These are phyloP conservation scores for Zootermopsis nevadensis DNA, from an alignment of 2,888 invertebrate genomes.

Conservation along the genomic window DNA sequence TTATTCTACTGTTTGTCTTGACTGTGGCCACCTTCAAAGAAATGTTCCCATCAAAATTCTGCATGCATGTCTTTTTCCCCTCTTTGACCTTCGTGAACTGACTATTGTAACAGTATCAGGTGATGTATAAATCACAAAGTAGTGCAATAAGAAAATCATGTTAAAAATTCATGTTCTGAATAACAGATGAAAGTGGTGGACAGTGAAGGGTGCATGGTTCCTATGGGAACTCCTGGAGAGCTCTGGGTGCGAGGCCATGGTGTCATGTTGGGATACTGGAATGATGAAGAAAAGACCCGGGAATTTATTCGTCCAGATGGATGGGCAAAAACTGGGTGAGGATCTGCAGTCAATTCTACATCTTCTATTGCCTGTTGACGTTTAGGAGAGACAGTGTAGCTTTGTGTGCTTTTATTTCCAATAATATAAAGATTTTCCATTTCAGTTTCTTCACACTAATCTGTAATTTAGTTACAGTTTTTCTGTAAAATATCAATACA, in stretches of 20 bases:
- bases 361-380: too few relatives aligned
- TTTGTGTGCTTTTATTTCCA: too few relatives aligned
- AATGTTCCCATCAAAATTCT: too few relatives aligned
- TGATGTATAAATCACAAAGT: neutral
- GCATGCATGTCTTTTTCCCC: neutral
- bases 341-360: neutral
- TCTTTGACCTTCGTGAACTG: neutral
- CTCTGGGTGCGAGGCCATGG: constrained; percentile 79
- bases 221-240: constrained; percentile 80
- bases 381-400: too few relatives aligned
- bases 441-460: too few relatives aligned
- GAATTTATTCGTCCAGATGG: constrained; percentile 74
- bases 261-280: constrained; percentile 85
- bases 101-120: neutral
- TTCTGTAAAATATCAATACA: too few relatives aligned
- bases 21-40: neutral
- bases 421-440: too few relatives aligned
- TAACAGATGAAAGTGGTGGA: constrained; percentile 69
- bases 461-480: too few relatives aligned
- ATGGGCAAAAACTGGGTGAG: constrained; percentile 84
- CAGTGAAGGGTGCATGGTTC: constrained; percentile 72
- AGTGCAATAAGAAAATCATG: neutral
- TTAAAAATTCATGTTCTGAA: too few relatives aligned
- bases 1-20: neutral
- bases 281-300: constrained; percentile 78